These are phyloP conservation scores for Hapalemur alaotrensis DNA, from an alignment of 2,797 vertebrate species.

Conservation along the genomic window DNA sequence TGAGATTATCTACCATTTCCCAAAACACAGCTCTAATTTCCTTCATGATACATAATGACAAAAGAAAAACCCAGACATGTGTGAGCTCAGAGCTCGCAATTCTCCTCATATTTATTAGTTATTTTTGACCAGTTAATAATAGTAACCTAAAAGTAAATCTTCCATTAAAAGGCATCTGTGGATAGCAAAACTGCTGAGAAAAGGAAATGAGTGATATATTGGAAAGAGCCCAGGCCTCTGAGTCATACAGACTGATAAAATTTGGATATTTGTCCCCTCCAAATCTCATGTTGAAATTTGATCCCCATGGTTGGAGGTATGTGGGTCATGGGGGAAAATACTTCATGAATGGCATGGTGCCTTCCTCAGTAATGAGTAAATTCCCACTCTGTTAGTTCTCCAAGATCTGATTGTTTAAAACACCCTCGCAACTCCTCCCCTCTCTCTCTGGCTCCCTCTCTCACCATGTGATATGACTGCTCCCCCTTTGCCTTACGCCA, in stretches of 20 bases:
- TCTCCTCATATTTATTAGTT: not conserved
- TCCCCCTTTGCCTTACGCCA: not conserved
- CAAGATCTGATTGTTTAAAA: too few species aligned
- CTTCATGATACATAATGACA: not conserved
- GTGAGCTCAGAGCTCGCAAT: not conserved
- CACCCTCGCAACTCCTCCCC: not conserved
- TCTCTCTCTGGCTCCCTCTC: not conserved
- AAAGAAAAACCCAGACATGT: not conserved
- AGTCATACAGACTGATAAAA: not conserved
- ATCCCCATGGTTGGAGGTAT: not conserved
- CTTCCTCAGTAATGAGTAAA: not conserved
- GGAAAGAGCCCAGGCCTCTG: not conserved
- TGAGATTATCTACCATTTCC: not conserved
- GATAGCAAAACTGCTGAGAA: slow-evolving; percentile 16
- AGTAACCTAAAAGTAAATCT: slow-evolving; percentile 22
- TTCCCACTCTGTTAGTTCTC: not conserved
- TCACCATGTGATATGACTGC: not conserved
- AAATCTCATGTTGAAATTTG: too few species aligned
- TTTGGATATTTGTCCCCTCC: not conserved
- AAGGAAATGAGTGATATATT: not conserved
- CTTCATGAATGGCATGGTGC: not conserved
- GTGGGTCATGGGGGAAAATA: not conserved
- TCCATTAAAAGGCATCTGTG: not conserved
- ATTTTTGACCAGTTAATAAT: slow-evolving; percentile 17
- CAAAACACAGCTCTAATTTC: not conserved